Conservation (phyloP, 2,113 vertebrate genomes). For the Cynocephalus volans region DNA sequence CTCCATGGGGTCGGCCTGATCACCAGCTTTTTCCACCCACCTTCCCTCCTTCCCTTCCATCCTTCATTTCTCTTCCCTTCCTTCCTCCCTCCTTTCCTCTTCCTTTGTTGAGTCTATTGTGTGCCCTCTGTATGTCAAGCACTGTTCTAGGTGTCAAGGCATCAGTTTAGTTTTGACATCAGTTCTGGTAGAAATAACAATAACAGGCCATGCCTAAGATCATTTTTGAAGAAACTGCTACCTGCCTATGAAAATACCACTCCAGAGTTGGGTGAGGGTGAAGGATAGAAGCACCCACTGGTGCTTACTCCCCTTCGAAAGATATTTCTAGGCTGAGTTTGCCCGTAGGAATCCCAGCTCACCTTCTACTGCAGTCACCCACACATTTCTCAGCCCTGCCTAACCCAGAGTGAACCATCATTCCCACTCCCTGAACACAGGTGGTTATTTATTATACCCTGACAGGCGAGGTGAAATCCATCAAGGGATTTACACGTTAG, state of each 20-base stretch:
- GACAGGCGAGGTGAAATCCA: background rate
- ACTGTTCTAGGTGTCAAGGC: background rate
- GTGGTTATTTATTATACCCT: background rate
- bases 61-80: rapidly evolving
- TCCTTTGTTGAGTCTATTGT: background rate
- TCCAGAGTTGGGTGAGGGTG: background rate
- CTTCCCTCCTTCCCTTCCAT: background rate
- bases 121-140: background rate
- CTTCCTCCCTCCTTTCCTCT: background rate
- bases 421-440: background rate
- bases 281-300: background rate
- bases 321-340: background rate
- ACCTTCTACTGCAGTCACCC: background rate
- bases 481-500: slow-evolving; percentile 1
- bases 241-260: background rate
- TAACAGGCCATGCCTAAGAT: background rate
- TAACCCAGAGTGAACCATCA: background rate
- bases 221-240: background rate
- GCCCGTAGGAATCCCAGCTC: background rate
- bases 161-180: background rate
- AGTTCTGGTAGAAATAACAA: background rate
- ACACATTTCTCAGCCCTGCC: slow-evolving; percentile 65
- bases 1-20: too few species aligned
- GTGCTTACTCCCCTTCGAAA: background rate
- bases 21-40: rapidly evolving